Base-by-base conservation (phyloP, 2,113 vertebrate genomes). In the Machaerirhynchus nigripectus region DNA sequence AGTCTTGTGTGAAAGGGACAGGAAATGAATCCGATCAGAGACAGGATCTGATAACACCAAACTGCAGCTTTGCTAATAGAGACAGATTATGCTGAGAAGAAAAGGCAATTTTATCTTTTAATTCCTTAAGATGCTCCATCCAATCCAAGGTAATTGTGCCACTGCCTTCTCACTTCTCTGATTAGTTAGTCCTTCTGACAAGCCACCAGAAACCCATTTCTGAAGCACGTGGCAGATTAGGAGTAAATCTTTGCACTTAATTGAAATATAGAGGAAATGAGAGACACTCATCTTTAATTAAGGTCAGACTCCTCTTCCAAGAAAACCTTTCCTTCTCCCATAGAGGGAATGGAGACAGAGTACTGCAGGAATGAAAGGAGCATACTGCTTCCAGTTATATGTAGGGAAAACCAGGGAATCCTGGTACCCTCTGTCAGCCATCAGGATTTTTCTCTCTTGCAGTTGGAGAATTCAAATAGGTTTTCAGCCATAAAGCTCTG, bases 81-180 rank as follows among this genome's bases (percentile, higher is more conserved):
- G 59, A 61, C 55, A 24, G 93, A 85, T 81, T 75, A 92, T 3
- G 28, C 76, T 57, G 83, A 64, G 89, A 74, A 85, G 67, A 44
- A 90, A 84, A 67, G 89, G 56, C 71, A 71, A 53, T 61, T 93
- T 92, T 69, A 84, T 81, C 93, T 89, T 63, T 92, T 92, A 95
- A 93, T 84, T 87, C 95, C 80, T 79, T 94, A 53, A 90, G 84
- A 87, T 40, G 56, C 13, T 89, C 86, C 92, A 87, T 71, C 73
- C 0, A 2, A 95, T 76, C 80, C 73, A 20, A 37, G 44, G 73
- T 24, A 93, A 96, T 87, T 52, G 26, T 11, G 26, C 31, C 83
- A 46, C 30, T 1, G 4, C 67, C 76, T 90, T 77, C 90, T 84
- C 83, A 70, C 88, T 75, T 52, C 83, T 44, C 85, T 5, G 5